Conservation (phyloP, 2,888 invertebrate genomes). For the Lymantria monacha region DNA sequence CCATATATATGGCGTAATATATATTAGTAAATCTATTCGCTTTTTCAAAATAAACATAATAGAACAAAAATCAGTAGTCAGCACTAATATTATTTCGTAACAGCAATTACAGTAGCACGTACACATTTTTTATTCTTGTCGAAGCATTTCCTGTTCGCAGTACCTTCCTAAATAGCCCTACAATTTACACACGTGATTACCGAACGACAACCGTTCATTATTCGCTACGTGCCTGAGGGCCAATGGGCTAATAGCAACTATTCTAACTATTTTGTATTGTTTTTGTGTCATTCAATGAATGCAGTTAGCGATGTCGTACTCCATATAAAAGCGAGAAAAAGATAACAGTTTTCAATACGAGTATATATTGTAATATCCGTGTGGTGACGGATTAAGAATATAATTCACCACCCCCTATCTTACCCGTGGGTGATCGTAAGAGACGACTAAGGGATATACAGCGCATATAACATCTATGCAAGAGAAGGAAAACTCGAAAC, state of each 20-base stretch:
- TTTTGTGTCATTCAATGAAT: slow-evolving; percentile 3
- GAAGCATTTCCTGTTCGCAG: slow-evolving; percentile 32
- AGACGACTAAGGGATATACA: no score
- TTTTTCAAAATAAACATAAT: slow-evolving; percentile 5
- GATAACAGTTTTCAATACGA: no score
- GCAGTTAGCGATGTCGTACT: no score
- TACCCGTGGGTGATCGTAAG: no score
- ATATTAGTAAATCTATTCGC: no score
- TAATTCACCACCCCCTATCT: no score
- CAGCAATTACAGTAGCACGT: slow-evolving; percentile 39
- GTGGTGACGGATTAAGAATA: no score
- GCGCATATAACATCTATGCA: no score
- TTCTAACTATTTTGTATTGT: slow-evolving; percentile 3
- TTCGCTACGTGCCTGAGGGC: slow-evolving; percentile 31
- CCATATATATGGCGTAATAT: no score
- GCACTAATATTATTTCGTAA: slow-evolving; percentile 28
- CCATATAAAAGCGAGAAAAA: no score
- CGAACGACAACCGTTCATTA: slow-evolving; percentile 50
- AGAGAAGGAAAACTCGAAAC: no score
- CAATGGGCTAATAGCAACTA: background rate
- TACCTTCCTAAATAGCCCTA: slow-evolving; percentile 46
- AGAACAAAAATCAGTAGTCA: slow-evolving; percentile 13
- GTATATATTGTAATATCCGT: no score
- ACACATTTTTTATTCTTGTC: slow-evolving; percentile 31
- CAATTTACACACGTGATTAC: slow-evolving; percentile 45